Conservation (phyloP, 2,113 vertebrate genomes). For the Hucho hucho region DNA sequence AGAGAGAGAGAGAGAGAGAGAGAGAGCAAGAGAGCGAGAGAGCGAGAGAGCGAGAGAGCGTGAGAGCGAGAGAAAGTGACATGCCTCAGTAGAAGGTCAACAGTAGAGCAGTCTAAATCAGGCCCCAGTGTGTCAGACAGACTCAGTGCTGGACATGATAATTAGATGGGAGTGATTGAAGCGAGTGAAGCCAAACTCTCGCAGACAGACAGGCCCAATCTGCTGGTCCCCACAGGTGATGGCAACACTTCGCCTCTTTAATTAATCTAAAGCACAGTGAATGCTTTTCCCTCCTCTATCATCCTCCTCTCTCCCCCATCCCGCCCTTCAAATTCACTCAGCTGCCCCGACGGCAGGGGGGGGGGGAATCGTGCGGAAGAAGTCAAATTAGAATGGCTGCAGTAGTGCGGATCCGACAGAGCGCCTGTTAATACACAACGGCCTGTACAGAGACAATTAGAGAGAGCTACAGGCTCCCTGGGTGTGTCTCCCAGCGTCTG, state of each 20-base stretch:
- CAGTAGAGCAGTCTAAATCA: background rate
- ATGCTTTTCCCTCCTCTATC: constrained; percentile 18
- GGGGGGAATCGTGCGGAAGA: constrained; percentile 18
- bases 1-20: too few relatives aligned
- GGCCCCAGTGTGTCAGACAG: background rate
- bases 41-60: constrained; percentile 43
- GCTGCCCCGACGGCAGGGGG: constrained; percentile 31
- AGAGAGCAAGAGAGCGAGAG: too few relatives aligned
- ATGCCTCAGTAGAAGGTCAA: constrained; percentile 42
- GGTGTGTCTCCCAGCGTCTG: constrained; percentile 29
- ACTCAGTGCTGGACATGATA: constrained; percentile 23
- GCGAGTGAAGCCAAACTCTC: background rate
- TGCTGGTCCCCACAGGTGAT: constrained; percentile 4
- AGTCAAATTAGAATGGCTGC: constrained; percentile 38
- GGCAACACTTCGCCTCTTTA: constrained; percentile 10
- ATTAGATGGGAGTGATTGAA: constrained; percentile 13
- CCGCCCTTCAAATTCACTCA: background rate
- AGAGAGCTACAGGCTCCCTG: constrained; percentile 19
- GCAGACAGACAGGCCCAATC: constrained; percentile 25
- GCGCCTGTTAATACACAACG: constrained; percentile 44
- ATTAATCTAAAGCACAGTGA: constrained; percentile 19
- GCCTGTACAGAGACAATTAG: constrained; percentile 37
- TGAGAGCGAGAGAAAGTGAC: too few relatives aligned
- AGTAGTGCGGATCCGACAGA: constrained; percentile 29
- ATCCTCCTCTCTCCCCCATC: constrained; percentile 2